These are phyloP conservation scores for Chloroceryle amazona DNA, from an alignment of 2,797 vertebrate species.

Conservation along the genomic window DNA sequence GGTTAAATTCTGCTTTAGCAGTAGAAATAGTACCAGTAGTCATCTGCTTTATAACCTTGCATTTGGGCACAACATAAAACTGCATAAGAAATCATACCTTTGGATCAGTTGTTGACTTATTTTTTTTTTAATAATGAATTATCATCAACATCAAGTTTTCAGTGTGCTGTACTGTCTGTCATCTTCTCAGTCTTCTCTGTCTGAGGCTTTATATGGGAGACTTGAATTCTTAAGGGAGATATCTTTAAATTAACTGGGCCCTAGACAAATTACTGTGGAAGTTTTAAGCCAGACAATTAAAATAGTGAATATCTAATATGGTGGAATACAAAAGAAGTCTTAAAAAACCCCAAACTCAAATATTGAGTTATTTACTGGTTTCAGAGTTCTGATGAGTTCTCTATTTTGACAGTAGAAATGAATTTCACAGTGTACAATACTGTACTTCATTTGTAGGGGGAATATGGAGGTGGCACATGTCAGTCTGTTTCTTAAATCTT, in stretches of 20 bases:
- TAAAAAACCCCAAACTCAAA: neutral
- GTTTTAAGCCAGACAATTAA: conserved; percentile 25
- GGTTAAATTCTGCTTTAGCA: neutral
- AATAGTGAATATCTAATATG: neutral
- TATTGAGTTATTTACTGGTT: neutral
- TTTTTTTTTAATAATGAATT: neutral
- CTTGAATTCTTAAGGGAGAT: neutral
- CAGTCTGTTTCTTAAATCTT: conserved; percentile 61
- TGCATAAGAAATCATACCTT: neutral
- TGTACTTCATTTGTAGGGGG: conserved; percentile 45
- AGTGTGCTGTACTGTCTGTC: neutral
- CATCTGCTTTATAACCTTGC: neutral
- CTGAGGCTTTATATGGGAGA: neutral
- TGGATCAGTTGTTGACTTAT: neutral
- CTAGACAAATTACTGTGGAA: neutral
- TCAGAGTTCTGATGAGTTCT: conserved; percentile 28
- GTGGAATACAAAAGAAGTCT: neutral
- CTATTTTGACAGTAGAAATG: conserved; percentile 19
- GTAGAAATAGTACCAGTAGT: neutral
- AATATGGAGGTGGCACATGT: conserved; percentile 36
- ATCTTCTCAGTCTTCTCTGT: neutral
- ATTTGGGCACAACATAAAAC: neutral
- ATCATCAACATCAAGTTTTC: neutral
- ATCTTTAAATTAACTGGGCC: neutral
- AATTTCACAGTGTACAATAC: neutral